Base-by-base conservation (phyloP, 2,113 vertebrate genomes). In the Eupsittula cactorum region DNA sequence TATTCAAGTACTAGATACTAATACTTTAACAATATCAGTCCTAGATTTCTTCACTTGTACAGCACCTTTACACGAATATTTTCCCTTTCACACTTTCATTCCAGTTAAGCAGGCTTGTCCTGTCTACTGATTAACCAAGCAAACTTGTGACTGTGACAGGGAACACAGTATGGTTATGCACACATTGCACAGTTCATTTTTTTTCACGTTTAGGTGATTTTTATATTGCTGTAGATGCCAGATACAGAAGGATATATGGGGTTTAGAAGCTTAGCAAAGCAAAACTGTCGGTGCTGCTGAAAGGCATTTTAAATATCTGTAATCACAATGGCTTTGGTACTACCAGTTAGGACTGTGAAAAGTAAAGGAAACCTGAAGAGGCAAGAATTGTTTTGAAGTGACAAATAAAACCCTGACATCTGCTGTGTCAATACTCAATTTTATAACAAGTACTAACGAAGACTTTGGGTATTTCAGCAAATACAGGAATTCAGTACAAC, bases 371-470 rank as follows among this genome's bases (percentile, higher is more conserved):
- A 20, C 29, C 13, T 59, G 25, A 88, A 35, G 39, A 86, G 29
- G 49, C 60, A 93, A 81, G 23, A 90, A 31, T 28, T 67, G 4
- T n/a, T 67, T 52, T 52, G 23, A 79, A 68, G 67, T 13, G 42
- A 46, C 52, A 71, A 91, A 57, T 37, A 21, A 62, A 74, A 67
- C 1, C 2, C 5, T 20, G 27, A 59, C 18, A 46, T 24, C 28
- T 86, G 9, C 78, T 88, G 28, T 19, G 6, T n/a, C 0, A 0
- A 44, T 50, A 53, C 10, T 69, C 1, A 1, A 10, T 87, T 84
- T 84, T 87, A 12, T 18, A 52, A 50, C 7, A 77, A 35, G 3
- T 65, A 37, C 8, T 55, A 64, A 50, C 29, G 53, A 47, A 74
- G 44, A 27, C 41, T 60, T 74, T 7, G 19, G 65, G 5, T 37